Evolutionary conservation across 2,797 vertebrate genomes (phyloP), one percentile per base, ranked within the genome.

Genomic region (Mormyrops attenuatus): DNA sequence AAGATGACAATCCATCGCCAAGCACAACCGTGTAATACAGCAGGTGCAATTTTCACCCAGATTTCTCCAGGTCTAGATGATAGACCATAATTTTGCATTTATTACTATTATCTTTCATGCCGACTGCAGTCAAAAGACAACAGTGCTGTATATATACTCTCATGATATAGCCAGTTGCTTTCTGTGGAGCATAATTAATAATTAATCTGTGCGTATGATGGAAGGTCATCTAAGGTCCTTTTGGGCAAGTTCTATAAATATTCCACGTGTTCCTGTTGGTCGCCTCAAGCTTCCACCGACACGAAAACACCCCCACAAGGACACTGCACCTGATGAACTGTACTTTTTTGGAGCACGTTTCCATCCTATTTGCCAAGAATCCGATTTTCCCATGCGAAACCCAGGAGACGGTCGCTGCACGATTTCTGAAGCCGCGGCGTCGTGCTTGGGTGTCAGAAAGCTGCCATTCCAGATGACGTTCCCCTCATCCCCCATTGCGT

Each of bases 21-120:
- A 73, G 66, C 66, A 17, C 3, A 34, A n/a, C 80, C 88, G 63
- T 87, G 88, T 85, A 90, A 89, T 80, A 87, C 57, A 73, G 88
- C 80, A 88, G 90, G 85, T 90, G 93, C 69, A 17, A 20, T 88
- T 92, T 89, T 88, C 44, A 20, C 6, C 91, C 90, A 57, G 26
- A 38, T 20, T 57, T 57, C 85, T 20, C 17, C 88, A 20, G 77
- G 38, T 20, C 38, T 11, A 34, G 86, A 34, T 22, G 5, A 41
- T 15, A 41, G 73, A 41, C 38, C 38, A 80, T 38, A 41, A 30
- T 80, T 77, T 38, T 77, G 15, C 15, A 41, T 77, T 77, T 41
- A 41, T 77, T 13, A 77, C 69, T 41, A 41, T 41, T 80, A n/a
- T 41, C 11, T 73, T 9, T 15, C 30, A 73, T 34, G 30, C 66